Base-by-base conservation (phyloP, 2,797 vertebrate species). In the Typhlichthys subterraneus region DNA sequence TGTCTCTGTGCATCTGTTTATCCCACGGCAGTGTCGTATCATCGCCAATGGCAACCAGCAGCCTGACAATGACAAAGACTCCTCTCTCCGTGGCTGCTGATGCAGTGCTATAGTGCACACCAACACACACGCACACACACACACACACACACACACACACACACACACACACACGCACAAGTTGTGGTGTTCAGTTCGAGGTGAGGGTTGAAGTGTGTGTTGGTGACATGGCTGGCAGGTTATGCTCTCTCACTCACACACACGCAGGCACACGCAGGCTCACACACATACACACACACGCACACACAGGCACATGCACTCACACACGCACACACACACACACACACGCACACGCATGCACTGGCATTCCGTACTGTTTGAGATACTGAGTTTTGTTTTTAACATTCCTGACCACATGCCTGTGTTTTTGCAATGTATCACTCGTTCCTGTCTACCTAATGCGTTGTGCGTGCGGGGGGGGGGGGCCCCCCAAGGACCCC, bases 1-100 rank as follows among this genome's bases (percentile, higher is more conserved):
- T 77, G 78, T 81, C 73, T 87, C 77, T 52, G 61, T 84, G 82
- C 84, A 85, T 87, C 81, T 87, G 79, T 87, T 81, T 85, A 84
- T 87, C 85, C 79, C 75, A 67, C 73, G 72, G 78, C 82, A 19
- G 68, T 71, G 81, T 85, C 61, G 72, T 87, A 71, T 84, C 84
- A 84, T 85, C 63, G 79, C 89, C 83, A 67, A 80, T 79, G 84
- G 87, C 87, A 87, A 91, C 77, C 77, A 73, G 67, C 72, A 72
- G 67, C 72, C 78, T 86, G 66, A 75, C 87, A 87, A 81, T 87
- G 83, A 89, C 85, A 79, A 74, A 84, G 81, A 61, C 80, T 82
- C 59, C 54, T 79, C 62, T 73, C 73, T 66, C 61, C 74, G 61
- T 72, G 81, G 68, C 75, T 67, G 76, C 61, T 67, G 76, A 80